Evolutionary conservation across 1,140 invertebrate genomes (phyloP), one percentile per base, ranked within the genome.

Genomic region (Drosophila triauraria): DNA sequence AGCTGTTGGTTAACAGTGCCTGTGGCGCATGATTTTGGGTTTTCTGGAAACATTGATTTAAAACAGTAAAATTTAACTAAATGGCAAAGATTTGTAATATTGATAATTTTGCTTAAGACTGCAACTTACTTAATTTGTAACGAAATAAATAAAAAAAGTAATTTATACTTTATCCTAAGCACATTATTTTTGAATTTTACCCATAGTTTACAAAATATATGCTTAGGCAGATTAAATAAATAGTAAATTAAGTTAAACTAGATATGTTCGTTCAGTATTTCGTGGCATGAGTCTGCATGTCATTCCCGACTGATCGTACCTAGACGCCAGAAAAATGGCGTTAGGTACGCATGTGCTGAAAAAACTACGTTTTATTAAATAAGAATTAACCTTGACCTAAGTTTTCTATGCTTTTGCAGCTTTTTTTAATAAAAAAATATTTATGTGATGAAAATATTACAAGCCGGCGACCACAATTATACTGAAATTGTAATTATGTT

Each of bases 1-100:
- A 23, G 8, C 64, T 48, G 44, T n/a, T 53, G 35, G 38, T 44
- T 54, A 53, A 53, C 48, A 62, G 32, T n/a, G 40, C 6, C 15
- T 2, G n/a, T 1, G 17, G n/a, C 7, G 42, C 7, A 43, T 43
- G 42, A 40, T 15, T 4, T 5, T 40, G 4, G 1, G 13, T 40
- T 40, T 40, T 40, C 12, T 40, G 12, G 38, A 40, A 40, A 40
- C 20, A 20, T 13, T 40, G 4, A 15, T 13, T 40, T 4, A 15
- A 40, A 13, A 15, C 4, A 15, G 30, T 40, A 5, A 38, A 4
- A 13, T 27, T 4, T 6, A 27, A 27, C 27, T 27, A 27, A 27
- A 27, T 27, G 38, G 38, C 4, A 40, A 40, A 5, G 38, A 13
- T 5, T 30, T 30, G 0, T 30, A 30, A 30, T 30, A n/a, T 30